Evolutionary conservation across 2,888 invertebrate species (phyloP).

Genomic region (Drosophila rubida): DNA sequence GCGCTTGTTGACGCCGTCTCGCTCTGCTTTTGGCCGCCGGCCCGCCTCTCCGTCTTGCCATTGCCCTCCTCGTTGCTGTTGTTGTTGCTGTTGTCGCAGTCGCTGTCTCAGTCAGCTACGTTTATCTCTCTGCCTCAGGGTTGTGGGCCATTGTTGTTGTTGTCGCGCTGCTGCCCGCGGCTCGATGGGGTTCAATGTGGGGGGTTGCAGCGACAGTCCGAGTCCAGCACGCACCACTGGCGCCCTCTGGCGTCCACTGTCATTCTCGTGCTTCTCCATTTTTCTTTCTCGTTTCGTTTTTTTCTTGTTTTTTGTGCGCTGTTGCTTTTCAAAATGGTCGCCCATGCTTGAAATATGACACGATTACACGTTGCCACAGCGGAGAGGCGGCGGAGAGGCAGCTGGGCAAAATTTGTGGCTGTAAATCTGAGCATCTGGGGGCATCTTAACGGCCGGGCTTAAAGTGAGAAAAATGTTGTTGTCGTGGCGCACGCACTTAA

Average conservation of each 20-base stretch:
- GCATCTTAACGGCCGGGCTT: conserved; percentile 31
- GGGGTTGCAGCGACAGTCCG: conserved; percentile 56
- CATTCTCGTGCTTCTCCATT: conserved; percentile 43
- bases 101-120: conserved; percentile 44
- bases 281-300: conserved; percentile 13
- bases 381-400: background rate
- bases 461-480: conserved; percentile 31
- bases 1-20: conserved; percentile 61
- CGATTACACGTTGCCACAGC: conserved; percentile 65
- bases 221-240: conserved; percentile 65
- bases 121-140: conserved; percentile 75
- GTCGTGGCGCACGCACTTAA: conserved; percentile 27
- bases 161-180: background rate
- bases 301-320: no score
- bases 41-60: conserved; percentile 41
- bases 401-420: background rate
- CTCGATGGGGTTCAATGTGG: background rate
- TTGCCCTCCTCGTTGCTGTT: conserved; percentile 11
- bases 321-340: conserved; percentile 67
- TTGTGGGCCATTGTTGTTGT: conserved; percentile 30
- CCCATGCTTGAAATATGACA: conserved; percentile 82
- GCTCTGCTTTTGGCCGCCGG: conserved; percentile 53
- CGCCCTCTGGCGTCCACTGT: conserved; percentile 64
- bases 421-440: conserved; percentile 38
- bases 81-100: conserved; percentile 36